Evolutionary conservation across 2,113 vertebrate genomes (phyloP), one percentile per base, ranked within the genome.

Genomic region (Colius striatus): DNA sequence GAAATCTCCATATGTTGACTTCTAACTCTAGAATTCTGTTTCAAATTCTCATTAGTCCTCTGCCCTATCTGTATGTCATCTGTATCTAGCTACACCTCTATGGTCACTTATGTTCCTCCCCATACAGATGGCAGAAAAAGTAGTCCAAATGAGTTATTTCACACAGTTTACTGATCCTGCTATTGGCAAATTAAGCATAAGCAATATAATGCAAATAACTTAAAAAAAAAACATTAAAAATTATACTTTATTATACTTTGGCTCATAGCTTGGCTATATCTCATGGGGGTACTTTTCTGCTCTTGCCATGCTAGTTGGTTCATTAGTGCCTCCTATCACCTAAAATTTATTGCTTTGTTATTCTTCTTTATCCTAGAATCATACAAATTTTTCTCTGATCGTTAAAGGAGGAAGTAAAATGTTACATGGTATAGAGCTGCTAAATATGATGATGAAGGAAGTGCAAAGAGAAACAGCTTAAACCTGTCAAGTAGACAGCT

Each of bases 291-390:
- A 51, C 25, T 92, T 84, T 55, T 90, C 55, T 32, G 80, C 26
- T 79, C 57, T 34, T 71, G 61, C 61, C 55, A 30, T 32, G 17
- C 43, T 86, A 70, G n/a, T n/a, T 9, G 6, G 47, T 71, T 90
- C 19, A 1, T 92, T 84, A 90, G 55, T 79, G 77, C 5, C 30
- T 92, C 26, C 79, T 77, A 45, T 66, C 13, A 43, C 41, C 32
- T 70, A 62, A 77, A 88, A 94, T 80, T 71, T 89, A 78, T 72
- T 88, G 27, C 22, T 83, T 85, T 80, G 36, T 87, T 91, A 87
- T 51, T n/a, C 47, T 89, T 67, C 61, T 89, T 61, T 36, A 58
- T 58, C 30, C 76, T 70, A 63, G 73, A 65, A 76, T 50, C 54
- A 73, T 15, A 25, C 16, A 36, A 79, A n/a, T 94, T 90, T 90